Evolutionary conservation across 2,888 invertebrate species (phyloP).

Genomic region (Ceramica pisi): DNA sequence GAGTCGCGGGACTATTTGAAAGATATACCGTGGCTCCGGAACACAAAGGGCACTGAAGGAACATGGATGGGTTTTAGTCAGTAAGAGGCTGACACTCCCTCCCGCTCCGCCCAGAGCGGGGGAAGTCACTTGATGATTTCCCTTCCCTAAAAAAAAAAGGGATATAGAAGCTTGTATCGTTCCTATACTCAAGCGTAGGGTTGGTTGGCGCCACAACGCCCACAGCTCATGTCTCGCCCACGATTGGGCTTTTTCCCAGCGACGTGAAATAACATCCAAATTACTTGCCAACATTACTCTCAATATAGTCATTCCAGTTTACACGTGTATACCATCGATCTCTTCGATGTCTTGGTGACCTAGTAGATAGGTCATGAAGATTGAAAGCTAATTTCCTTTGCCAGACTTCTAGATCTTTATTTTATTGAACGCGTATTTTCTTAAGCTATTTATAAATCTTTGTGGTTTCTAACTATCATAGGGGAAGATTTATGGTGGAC

Average conservation of each 20-base stretch:
- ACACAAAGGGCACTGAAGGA: too few relatives aligned
- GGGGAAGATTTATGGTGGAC: background rate
- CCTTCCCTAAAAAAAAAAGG: too few relatives aligned
- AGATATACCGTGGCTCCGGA: too few relatives aligned
- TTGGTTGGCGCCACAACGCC: conserved; percentile 8
- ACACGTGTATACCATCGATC: conserved; percentile 28
- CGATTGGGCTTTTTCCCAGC: conserved; percentile 23
- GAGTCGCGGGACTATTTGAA: too few relatives aligned
- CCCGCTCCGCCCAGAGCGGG: too few relatives aligned
- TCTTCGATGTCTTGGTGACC: conserved; percentile 16
- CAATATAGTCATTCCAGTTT: conserved; percentile 6
- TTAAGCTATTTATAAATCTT: background rate
- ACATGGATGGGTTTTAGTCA: too few relatives aligned
- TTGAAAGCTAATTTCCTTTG: conserved; percentile 1
- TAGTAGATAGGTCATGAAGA: background rate
- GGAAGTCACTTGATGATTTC: too few relatives aligned
- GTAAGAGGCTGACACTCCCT: too few relatives aligned
- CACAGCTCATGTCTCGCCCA: conserved; percentile 14
- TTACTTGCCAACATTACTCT: conserved; percentile 33
- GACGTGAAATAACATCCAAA: conserved; percentile 29
- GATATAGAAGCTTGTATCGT: background rate
- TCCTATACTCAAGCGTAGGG: background rate
- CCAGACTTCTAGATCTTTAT: too few relatives aligned
- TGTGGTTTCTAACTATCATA: background rate
- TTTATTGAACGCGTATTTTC: conserved; percentile 2